A percentile compares a stretch with the other conserved stretches of the same genome.
These are phyloP conservation scores for Ctenodactylus gundi DNA, from an alignment of 2,113 vertebrate species.

Conservation along the genomic window DNA sequence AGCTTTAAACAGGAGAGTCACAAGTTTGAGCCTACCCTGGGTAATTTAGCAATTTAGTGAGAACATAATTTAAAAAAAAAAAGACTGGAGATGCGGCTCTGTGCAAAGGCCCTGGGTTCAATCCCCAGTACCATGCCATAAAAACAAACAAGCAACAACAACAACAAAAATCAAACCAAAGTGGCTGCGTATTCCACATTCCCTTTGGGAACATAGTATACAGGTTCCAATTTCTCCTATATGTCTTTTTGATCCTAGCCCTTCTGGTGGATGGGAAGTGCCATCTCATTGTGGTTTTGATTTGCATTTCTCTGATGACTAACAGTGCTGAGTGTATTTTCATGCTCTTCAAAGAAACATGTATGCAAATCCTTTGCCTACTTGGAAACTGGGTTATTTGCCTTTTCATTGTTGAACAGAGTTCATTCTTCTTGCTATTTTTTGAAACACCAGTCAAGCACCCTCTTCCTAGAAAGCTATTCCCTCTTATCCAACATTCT, in stretches of 20 bases:
- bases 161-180: no score
- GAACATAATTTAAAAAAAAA: no score
- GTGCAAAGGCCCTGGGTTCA: no score
- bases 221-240: neutral
- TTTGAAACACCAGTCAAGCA: constrained; percentile 19
- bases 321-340: neutral
- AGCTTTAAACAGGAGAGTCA: no score
- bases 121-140: no score
- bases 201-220: neutral
- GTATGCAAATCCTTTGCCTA: constrained; percentile 27
- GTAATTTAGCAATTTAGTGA: no score
- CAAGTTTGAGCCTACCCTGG: no score
- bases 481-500: neutral
- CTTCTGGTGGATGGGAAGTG: neutral
- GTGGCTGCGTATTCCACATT: neutral
- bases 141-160: no score
- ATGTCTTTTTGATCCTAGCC: neutral
- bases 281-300: neutral
- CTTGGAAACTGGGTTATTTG: constrained; percentile 6
- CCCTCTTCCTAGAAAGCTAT: constrained; percentile 24
- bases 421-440: constrained; percentile 16
- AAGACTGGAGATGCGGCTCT: no score
- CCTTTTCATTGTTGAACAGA: neutral
- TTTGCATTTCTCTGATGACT: constrained; percentile 4
- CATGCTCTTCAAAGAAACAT: constrained; percentile 12